These are phyloP conservation scores for Thamnophis sirtalis DNA, from an alignment of 2,113 vertebrate genomes.

Conservation along the genomic window DNA sequence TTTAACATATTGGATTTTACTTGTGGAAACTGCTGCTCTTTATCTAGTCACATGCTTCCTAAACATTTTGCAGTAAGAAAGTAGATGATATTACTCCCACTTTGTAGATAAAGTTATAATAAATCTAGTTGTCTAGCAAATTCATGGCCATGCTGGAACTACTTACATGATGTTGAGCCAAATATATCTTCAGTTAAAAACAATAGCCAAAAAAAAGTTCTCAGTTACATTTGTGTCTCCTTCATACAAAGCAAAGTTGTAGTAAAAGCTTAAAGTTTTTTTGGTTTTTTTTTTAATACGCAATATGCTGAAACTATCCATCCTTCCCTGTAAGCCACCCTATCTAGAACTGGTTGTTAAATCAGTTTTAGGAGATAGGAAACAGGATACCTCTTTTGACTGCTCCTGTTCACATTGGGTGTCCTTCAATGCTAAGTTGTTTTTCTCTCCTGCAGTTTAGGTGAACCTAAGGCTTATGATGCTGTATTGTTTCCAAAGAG, in stretches of 20 bases:
- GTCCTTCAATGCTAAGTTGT: conserved; percentile 3
- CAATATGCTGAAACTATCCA: not conserved
- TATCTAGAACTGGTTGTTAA: not conserved
- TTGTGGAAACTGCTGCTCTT: not conserved
- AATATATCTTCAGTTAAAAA: not conserved
- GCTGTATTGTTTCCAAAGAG: not conserved
- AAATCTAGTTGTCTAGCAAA: not conserved
- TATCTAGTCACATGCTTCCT: not conserved
- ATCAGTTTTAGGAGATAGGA: not conserved
- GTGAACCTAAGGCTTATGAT: not conserved
- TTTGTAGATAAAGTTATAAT: not conserved
- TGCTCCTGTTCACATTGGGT: not conserved
- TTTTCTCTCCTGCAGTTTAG: not conserved
- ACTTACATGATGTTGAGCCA: not conserved
- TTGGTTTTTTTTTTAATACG: not conserved
- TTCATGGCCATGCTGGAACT: not conserved
- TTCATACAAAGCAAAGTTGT: not conserved
- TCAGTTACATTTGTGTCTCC: not conserved
- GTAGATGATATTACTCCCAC: not conserved
- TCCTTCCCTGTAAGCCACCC: not conserved
- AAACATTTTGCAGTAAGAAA: not conserved
- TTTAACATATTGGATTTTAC: not conserved
- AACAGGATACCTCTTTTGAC: not conserved
- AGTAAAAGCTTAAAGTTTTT: not conserved
- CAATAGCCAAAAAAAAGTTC: not conserved